Base-by-base conservation (phyloP, 2,113 vertebrate species). In the Trinectes maculatus region DNA sequence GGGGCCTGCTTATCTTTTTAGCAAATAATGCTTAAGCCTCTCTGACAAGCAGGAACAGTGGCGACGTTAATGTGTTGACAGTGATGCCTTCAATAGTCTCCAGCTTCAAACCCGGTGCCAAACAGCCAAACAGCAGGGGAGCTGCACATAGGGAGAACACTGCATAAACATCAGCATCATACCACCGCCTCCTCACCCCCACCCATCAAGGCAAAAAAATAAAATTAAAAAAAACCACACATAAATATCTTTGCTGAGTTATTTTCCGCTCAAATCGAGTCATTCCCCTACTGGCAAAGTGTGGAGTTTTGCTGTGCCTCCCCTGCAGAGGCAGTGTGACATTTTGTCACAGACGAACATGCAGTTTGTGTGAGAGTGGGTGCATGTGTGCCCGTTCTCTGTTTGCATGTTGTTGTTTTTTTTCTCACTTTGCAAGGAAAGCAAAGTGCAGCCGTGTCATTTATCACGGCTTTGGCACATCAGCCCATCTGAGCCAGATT, bases 41-140 rank as follows among this genome's bases (percentile, higher is more conserved):
- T 74, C 59, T 79, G 82, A 89, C 79, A 65, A 71, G 83, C 61
- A 48, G 42, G 66, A 78, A 79, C 69, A 64, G 71, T 39, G 62
- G 54, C 12, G 29, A 70, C 57, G 76, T 79, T 63, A 85, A 71
- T 22, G 24, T 79, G 71, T 71, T 83, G 86, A 89, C 85, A 83
- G 62, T 76, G 88, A 88, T 29, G 49, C 60, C 75, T 76, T 87
- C 71, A 77, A 83, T 80, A 73, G 71, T 42, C 47, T 59, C 33
- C 10, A 8, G 68, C 59, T 72, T 85, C 59, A 65, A 73, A 89
- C 69, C 42, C 18, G 36, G 49, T 19, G 72, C 42, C 76, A 71
- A 80, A 76, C 67, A 75, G 44, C 19, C 62, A 62, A 43, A 60
- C 73, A 59, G 68, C 33, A 33, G 43, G 25, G 43, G 58, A 22